A percentile compares a stretch with the other conserved stretches of the same genome.
These are phyloP conservation scores for Cheumatopsyche charites DNA, from an alignment of 1,140 invertebrate species.

Conservation along the genomic window DNA sequence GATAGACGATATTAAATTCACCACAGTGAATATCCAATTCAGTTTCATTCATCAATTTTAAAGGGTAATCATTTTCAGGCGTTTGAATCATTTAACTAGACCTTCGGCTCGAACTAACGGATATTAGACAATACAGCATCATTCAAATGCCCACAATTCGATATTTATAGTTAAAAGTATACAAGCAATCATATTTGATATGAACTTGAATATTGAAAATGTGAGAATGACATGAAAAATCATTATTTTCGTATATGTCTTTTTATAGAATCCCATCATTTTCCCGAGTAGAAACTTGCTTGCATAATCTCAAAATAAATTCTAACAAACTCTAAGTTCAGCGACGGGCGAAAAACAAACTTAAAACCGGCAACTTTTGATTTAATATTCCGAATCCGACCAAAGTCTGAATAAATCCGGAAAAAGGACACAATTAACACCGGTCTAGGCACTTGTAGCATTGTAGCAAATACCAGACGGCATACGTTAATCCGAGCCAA, in stretches of 20 bases:
- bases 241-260: no score
- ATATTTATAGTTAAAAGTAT: background rate
- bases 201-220: no score
- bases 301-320: no score
- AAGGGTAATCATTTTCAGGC: slow-evolving; percentile 24
- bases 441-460: background rate
- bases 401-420: background rate
- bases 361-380: no score
- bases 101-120: background rate
- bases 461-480: slow-evolving; percentile 5
- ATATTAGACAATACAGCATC: background rate
- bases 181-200: no score
- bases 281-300: no score
- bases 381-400: no score
- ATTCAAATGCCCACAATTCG: background rate
- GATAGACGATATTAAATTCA: slow-evolving; percentile 27
- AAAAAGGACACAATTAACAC: slow-evolving; percentile 7
- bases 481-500: slow-evolving; percentile 3
- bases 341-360: no score
- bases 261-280: no score
- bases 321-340: no score
- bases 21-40: slow-evolving; percentile 35
- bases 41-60: slow-evolving; percentile 33
- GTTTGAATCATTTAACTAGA: slow-evolving; percentile 12
- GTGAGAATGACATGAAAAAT: no score